phyloP scores from a whole-genome alignment of 2,113 vertebrate genomes.

The Blennius ocellaris region DNA sequence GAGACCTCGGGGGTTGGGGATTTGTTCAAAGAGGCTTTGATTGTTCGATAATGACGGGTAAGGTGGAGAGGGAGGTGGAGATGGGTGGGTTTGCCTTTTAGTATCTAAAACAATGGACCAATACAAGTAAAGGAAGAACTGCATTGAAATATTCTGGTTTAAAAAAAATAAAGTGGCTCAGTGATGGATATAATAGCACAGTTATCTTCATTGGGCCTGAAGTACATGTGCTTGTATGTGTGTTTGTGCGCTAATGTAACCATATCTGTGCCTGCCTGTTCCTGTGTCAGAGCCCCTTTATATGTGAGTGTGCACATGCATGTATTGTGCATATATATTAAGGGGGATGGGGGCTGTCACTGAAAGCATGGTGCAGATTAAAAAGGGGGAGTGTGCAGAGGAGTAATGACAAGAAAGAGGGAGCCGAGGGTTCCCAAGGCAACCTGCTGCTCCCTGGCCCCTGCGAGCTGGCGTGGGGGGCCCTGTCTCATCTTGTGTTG shows the following conservation, averaged over 20 bases:
- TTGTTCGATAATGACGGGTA: slow-evolving; percentile 23
- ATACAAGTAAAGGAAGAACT: not conserved
- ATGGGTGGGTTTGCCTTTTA: slow-evolving; percentile 9
- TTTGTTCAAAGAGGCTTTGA: slow-evolving; percentile 49
- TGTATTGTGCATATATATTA: slow-evolving; percentile 63
- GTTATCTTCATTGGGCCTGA: slow-evolving; percentile 53
- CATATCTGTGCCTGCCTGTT: slow-evolving; percentile 25
- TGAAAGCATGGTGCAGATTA: slow-evolving; percentile 70
- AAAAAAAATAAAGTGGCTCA: not conserved
- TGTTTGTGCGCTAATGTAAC: not conserved
- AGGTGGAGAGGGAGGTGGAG: slow-evolving; percentile 34
- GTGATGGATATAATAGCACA: slow-evolving; percentile 49
- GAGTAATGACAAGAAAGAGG: slow-evolving; percentile 74
- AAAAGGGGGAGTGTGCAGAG: slow-evolving; percentile 61
- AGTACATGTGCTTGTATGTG: slow-evolving; percentile 15
- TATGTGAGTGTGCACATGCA: slow-evolving; percentile 47
- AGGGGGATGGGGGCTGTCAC: slow-evolving; percentile 63
- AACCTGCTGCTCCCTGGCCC: slow-evolving; percentile 80
- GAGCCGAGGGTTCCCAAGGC: slow-evolving; percentile 80
- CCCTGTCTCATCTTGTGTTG: slow-evolving; percentile 67
- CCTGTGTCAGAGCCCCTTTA: slow-evolving; percentile 44
- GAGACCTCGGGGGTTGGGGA: slow-evolving; percentile 29
- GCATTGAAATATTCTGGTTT: not conserved
- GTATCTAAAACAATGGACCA: not conserved
- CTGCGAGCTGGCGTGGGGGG: slow-evolving; percentile 66